Evolutionary conservation across 2,888 invertebrate species (phyloP).

Genomic region (Cataglyphis livida): DNA sequence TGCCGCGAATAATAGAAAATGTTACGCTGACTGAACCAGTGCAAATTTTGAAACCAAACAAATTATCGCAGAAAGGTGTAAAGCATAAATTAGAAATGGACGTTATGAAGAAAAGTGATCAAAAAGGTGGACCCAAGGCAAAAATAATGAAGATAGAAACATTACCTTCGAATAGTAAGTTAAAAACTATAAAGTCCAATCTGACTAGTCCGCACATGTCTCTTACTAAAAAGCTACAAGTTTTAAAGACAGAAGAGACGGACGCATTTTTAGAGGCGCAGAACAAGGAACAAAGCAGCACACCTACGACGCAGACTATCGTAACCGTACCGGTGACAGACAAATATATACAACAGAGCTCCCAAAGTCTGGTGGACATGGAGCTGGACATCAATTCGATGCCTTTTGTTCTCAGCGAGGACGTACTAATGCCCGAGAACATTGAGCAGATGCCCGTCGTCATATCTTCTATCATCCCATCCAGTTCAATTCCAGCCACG

Average conservation of each 20-base stretch:
- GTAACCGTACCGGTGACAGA: conserved; percentile 65
- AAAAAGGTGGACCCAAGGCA: conserved; percentile 71
- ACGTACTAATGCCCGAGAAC: conserved; percentile 89
- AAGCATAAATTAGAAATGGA: conserved; percentile 82
- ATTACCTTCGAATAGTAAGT: conserved; percentile 71
- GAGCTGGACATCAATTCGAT: conserved; percentile 91
- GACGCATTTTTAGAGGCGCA: conserved; percentile 66
- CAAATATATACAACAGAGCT: conserved; percentile 81
- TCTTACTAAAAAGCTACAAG: conserved; percentile 77
- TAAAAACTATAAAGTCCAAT: conserved; percentile 66
- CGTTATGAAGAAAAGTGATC: conserved; percentile 64
- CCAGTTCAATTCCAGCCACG: conserved; percentile 67
- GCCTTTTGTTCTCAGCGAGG: conserved; percentile 92
- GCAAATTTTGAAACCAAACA: conserved; percentile 82
- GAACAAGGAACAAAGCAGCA: conserved; percentile 66
- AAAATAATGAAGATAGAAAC: conserved; percentile 82
- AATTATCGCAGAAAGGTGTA: conserved; percentile 74
- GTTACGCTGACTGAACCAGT: conserved; percentile 83
- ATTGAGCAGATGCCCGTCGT: conserved; percentile 90
- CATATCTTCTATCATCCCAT: conserved; percentile 83
- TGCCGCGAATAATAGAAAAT: conserved; percentile 84
- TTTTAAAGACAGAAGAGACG: conserved; percentile 78
- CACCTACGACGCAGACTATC: conserved; percentile 65
- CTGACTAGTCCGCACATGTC: conserved; percentile 66
- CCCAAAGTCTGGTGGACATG: conserved; percentile 81